Percentiles rank a stretch among this genome's conserved stretches.
These are phyloP conservation scores for Tachypleus tridentatus DNA, from an alignment of 1,140 invertebrate genomes.

Conservation along the genomic window DNA sequence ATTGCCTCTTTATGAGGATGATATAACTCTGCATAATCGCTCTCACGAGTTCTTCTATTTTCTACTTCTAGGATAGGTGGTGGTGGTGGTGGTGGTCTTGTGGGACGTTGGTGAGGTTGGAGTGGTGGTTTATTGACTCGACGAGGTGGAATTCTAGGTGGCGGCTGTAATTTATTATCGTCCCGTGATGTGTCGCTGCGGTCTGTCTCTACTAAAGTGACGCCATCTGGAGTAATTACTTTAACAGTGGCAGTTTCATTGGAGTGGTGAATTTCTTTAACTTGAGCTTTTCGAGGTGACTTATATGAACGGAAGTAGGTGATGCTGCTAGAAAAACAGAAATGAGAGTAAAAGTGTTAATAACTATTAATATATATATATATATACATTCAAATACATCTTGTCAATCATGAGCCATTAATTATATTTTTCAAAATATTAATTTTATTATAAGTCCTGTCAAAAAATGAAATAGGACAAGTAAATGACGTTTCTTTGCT, in stretches of 20 bases:
- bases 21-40: too few species aligned
- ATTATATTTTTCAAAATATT: too few species aligned
- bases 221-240: slow-evolving; percentile 16
- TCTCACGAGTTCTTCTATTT: too few species aligned
- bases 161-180: background rate
- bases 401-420: too few species aligned
- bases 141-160: background rate
- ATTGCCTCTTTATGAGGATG: too few species aligned
- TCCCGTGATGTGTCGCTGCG: background rate
- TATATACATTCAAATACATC: too few species aligned
- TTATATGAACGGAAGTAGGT: slow-evolving; percentile 14
- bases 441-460: too few species aligned
- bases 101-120: background rate
- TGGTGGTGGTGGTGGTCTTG: background rate
- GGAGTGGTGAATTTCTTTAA: slow-evolving; percentile 19
- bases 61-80: background rate
- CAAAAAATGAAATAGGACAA: too few species aligned
- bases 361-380: too few species aligned
- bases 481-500: too few species aligned
- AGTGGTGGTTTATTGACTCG: background rate
- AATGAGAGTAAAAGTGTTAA: background rate
- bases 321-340: slow-evolving; percentile 10
- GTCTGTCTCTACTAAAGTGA: slow-evolving; percentile 11
- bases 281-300: slow-evolving; percentile 17
- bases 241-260: slow-evolving; percentile 17